Evolutionary conservation across 2,113 vertebrate species (phyloP), one percentile per base, ranked within the genome.

Genomic region (Mesembrinibis cayennensis): DNA sequence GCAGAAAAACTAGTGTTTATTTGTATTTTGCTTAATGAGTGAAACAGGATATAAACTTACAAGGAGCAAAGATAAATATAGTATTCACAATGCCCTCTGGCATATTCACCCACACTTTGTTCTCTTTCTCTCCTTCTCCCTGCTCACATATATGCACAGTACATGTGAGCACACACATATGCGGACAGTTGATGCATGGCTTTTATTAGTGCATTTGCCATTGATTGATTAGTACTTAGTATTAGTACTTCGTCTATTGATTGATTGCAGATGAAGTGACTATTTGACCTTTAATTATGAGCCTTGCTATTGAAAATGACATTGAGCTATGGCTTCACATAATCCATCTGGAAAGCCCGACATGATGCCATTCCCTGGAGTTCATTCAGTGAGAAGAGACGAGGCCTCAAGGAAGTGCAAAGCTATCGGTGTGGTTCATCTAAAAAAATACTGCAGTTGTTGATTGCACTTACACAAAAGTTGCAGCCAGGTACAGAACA

Each of bases 251-350:
- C 98, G 98, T 99, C 98, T 99, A 99, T 99, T 99, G 99, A 99
- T 98, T 99, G 99, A 99, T 99, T 99, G 99, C 98, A 99, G 99
- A 99, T 99, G 99, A 99, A 99, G 99, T 99, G 99, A 99, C 99
- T 98, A 98, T 98, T 99, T 99, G 99, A 99, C 99, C 99, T 99
- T 99, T 99, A 99, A 99, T 99, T 99, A 99, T 99, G 98, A 98
- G 98, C 97, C 98, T 97, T 98, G 98, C 98, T 98, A 98, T 98
- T 98, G 99, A 98, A 98, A 98, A 98, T 98, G 98, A 98, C 98
- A 98, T 98, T 98, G 99, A 99, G 98, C 98, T 98, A 98, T 98
- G 98, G 98, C 97, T 98, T 96, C 98, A 98, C 97, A 97, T 98
- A 98, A 98, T 98, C 98, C 98, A 98, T 98, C 98, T 98, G 98